Conservation (phyloP, 2,113 vertebrate genomes). For the Hyaena hyaena region DNA sequence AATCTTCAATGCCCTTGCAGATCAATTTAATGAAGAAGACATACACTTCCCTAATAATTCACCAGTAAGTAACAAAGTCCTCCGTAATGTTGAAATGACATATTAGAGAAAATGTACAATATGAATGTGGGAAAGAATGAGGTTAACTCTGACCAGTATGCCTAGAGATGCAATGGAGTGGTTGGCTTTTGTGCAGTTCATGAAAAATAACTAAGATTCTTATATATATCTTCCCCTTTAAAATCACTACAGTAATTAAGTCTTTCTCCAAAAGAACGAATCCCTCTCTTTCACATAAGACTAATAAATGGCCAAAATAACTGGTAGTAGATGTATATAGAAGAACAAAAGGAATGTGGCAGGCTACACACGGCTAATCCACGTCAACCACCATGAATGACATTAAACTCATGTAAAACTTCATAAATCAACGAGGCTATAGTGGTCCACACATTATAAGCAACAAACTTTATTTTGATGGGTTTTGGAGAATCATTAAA, state of each 20-base stretch:
- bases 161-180: neutral
- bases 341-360: neutral
- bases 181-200: neutral
- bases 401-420: neutral
- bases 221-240: neutral
- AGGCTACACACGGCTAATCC: neutral
- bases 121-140: neutral
- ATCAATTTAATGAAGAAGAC: neutral
- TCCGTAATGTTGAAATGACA: neutral
- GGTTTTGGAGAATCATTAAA: neutral
- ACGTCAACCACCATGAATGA: neutral
- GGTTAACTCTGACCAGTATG: neutral
- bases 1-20: neutral
- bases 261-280: neutral
- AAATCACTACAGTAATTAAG: neutral
- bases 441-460: neutral
- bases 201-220: neutral
- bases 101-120: slow-evolving; percentile 12
- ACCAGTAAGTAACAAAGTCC: neutral
- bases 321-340: neutral
- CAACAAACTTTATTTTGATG: neutral
- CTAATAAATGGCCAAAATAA: neutral
- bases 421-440: neutral
- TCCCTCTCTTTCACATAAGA: neutral
- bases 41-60: neutral